A percentile compares a stretch with the other conserved stretches of the same genome.
Evolutionary conservation across 2,113 vertebrate species (phyloP).

Genomic region (Salminus brasiliensis): DNA sequence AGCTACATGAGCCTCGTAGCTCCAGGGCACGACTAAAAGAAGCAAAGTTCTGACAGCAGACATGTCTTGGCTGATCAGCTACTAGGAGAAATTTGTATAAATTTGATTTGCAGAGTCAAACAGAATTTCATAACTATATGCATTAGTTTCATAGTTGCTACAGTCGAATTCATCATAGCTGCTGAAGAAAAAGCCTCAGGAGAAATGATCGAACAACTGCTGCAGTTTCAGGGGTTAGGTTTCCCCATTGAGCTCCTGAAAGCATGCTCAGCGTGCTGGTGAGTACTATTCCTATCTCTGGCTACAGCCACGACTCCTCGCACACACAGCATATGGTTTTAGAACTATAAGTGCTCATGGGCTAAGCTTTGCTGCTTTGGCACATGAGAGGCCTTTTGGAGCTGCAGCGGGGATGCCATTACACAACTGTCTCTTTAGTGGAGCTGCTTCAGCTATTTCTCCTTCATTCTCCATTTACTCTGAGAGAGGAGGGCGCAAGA

Average conservation of each 20-base stretch:
- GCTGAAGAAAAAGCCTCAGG: no score
- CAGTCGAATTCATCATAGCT: no score
- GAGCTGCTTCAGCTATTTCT: neutral
- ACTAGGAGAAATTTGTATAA: no score
- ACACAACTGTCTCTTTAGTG: neutral
- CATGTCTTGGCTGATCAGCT: no score
- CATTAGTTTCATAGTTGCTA: no score
- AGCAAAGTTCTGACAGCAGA: no score
- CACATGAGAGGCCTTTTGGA: constrained; percentile 5
- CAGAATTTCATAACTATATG: no score
- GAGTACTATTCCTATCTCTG: neutral
- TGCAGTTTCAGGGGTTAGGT: neutral
- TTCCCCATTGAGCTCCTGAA: neutral
- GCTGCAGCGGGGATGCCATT: neutral
- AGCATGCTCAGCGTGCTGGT: neutral
- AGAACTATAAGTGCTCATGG: neutral
- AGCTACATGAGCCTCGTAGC: no score
- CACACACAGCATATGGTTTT: neutral
- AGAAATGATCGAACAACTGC: no score
- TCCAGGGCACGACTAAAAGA: no score
- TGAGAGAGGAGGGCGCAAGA: constrained; percentile 43
- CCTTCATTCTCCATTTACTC: neutral
- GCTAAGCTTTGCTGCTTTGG: neutral
- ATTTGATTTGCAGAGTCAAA: no score
- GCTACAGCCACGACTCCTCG: neutral